These are phyloP conservation scores for Ptychadena robeensis DNA, from an alignment of 2,797 vertebrate genomes.

Conservation along the genomic window DNA sequence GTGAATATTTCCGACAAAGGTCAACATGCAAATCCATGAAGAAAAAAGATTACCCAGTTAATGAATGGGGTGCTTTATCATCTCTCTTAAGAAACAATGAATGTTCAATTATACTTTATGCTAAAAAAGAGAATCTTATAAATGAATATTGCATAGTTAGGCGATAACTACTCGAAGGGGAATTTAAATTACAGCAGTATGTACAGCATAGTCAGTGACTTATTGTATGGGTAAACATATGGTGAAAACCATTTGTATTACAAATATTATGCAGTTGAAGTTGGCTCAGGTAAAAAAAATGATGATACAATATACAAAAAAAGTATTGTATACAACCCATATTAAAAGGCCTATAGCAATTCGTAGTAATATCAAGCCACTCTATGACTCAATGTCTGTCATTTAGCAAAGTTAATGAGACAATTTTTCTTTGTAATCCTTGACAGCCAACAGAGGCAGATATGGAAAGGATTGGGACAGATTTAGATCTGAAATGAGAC, in stretches of 20 bases:
- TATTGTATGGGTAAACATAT: background rate
- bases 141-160: slow-evolving; percentile 57
- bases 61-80: slow-evolving; percentile 52
- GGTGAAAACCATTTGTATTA: background rate
- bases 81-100: slow-evolving; percentile 64
- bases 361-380: background rate
- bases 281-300: no score
- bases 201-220: background rate
- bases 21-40: slow-evolving; percentile 50
- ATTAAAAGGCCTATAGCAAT: background rate
- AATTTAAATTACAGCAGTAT: slow-evolving; percentile 18
- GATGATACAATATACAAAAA: background rate
- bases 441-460: background rate
- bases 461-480: background rate
- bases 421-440: background rate
- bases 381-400: background rate
- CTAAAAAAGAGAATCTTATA: slow-evolving; percentile 65
- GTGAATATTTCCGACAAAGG: slow-evolving; percentile 55
- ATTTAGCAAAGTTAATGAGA: background rate
- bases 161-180: slow-evolving; percentile 50
- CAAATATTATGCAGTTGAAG: background rate
- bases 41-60: slow-evolving; percentile 38
- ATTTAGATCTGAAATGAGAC: background rate
- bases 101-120: slow-evolving; percentile 73
- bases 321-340: no score